phyloP scores from a whole-genome alignment of 2,797 vertebrate genomes.

The Labroides dimidiatus region DNA sequence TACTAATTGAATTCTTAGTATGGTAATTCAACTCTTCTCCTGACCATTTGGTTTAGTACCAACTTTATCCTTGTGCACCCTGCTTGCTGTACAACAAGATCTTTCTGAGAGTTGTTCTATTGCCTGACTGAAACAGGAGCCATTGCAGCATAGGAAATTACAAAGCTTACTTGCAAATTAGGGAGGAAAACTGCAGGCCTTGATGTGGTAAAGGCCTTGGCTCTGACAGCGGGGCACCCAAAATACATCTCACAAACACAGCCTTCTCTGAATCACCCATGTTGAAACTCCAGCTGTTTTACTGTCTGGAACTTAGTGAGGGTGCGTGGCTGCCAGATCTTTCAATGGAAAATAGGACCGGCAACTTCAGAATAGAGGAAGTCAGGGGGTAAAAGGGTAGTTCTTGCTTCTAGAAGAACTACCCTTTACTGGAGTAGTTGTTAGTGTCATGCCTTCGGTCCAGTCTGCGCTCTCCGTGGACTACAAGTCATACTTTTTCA shows the following conservation, averaged over 20 bases:
- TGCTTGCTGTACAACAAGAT: neutral
- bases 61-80: neutral
- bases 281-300: constrained; percentile 32
- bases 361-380: neutral
- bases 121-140: neutral
- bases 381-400: no score
- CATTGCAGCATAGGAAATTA: neutral
- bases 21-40: no score
- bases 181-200: neutral
- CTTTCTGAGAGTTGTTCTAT: neutral
- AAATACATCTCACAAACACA: constrained; percentile 39
- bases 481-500: no score
- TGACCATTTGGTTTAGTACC: no score
- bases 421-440: neutral
- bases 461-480: no score
- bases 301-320: constrained; percentile 7
- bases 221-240: constrained; percentile 2
- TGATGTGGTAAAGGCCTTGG: neutral
- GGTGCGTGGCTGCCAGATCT: neutral
- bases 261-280: constrained; percentile 16
- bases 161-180: neutral
- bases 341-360: constrained; percentile 9
- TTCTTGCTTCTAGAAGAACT: neutral
- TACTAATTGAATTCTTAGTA: no score
- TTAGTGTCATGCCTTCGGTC: neutral